Conservation (phyloP, 2,888 invertebrate genomes). For the Bruchidius siliquastri region DNA sequence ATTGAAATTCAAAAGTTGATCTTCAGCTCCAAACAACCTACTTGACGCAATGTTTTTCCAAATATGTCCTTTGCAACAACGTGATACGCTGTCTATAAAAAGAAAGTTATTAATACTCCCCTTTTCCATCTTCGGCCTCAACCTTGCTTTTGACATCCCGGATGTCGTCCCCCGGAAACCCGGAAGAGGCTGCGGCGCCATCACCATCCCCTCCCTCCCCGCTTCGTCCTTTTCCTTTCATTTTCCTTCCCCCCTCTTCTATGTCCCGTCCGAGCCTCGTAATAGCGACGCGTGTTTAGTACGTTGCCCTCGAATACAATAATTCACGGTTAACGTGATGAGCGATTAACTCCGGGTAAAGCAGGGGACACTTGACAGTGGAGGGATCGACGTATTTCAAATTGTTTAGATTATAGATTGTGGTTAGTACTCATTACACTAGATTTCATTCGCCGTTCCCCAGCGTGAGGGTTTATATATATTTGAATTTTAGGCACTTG, state of each 20-base stretch:
- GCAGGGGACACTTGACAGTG: not conserved
- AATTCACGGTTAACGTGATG: slow-evolving; percentile 36
- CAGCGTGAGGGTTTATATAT: too few species aligned
- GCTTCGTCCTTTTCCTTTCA: not conserved
- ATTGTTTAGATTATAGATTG: not conserved
- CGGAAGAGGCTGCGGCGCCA: slow-evolving; percentile 10
- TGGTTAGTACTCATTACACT: too few species aligned
- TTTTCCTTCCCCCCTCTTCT: too few species aligned
- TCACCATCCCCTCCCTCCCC: not conserved
- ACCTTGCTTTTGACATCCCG: not conserved
- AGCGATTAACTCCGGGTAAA: slow-evolving; percentile 21
- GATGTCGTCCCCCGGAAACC: not conserved
- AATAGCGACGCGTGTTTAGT: slow-evolving; percentile 13
- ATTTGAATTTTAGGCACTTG: too few species aligned
- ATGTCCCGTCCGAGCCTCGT: not conserved
- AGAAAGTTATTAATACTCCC: not conserved
- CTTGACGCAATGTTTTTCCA: not conserved
- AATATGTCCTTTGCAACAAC: not conserved
- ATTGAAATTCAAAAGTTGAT: too few species aligned
- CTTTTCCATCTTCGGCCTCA: slow-evolving; percentile 2
- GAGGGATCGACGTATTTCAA: not conserved
- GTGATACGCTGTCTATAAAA: not conserved
- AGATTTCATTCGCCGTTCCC: too few species aligned
- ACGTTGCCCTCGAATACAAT: slow-evolving; percentile 32
- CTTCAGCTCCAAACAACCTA: too few species aligned